Evolutionary conservation across 2,797 vertebrate species (phyloP), one percentile per base, ranked within the genome.

Genomic region (Urophycis tenuis): DNA sequence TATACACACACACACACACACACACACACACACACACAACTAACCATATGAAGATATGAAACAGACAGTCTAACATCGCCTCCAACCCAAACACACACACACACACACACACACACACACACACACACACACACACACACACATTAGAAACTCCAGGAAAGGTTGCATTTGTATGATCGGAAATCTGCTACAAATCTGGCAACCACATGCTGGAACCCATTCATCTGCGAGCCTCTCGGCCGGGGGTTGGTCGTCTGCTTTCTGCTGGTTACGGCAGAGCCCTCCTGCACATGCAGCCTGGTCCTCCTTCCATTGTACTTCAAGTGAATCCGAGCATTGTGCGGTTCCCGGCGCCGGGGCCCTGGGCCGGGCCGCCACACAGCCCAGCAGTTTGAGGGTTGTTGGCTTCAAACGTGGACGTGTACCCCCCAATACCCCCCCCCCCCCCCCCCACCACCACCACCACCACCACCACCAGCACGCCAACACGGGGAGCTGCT

Each of bases 161-260:
- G 79, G 76, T 88, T 84, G 78, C 72, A 85, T 88, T 85, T 89
- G 81, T 84, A 78, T 49, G 72, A 81, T 87, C 29, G 69, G 79
- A 85, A 84, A 79, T 90, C 80, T 84, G 84, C 77, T 74, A 77
- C 82, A 86, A 83, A 88, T 92, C 89, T 91, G 91, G 86, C 33
- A 77, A 35, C 87, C 91, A 91, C 79, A 91, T 92, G 91, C 81
- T 77, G 45, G 35, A 74, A 86, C 76, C 74, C 33, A 70, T 84
- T 82, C 81, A 84, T 80, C 84, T 77, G 85, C 88, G 80, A 79
- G 80, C 81, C 78, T 88, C 85, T 87, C 78, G 86, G 17, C 14
- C 67, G 30, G 29, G 30, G 30, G 29, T 33, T 41, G 41, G 74
- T 77, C 45, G 39, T 72, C 84, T 84, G 80, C 82, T 81, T 82